Percentiles rank a stretch among this genome's conserved stretches.
These are phyloP conservation scores for Myotis yumanensis DNA, from an alignment of 2,113 vertebrate genomes.

Conservation along the genomic window DNA sequence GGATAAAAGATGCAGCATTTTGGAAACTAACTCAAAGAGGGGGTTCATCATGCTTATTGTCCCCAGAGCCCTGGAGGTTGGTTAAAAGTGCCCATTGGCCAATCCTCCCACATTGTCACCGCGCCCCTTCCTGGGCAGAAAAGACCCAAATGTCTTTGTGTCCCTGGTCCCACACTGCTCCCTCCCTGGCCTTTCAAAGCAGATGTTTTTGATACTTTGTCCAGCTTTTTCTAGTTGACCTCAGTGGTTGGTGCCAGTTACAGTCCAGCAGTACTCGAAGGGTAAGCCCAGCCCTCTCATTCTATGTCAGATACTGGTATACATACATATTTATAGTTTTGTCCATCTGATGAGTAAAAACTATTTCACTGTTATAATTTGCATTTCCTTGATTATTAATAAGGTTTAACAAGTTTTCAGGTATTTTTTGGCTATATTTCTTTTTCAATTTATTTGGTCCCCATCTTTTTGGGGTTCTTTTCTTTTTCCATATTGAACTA, in stretches of 20 bases:
- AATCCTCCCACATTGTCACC: background rate
- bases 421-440: background rate
- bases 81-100: background rate
- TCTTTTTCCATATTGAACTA: background rate
- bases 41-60: background rate
- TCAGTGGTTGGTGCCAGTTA: background rate
- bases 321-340: background rate
- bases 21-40: background rate
- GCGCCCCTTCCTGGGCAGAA: background rate
- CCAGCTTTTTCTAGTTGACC: background rate
- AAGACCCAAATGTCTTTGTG: background rate
- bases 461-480: background rate
- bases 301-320: background rate
- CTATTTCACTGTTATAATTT: background rate
- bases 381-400: background rate
- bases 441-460: background rate
- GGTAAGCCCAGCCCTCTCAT: background rate
- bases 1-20: background rate
- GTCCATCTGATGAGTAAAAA: background rate
- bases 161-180: background rate
- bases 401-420: background rate
- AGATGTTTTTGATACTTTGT: background rate
- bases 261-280: background rate
- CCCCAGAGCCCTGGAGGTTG: background rate
- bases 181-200: background rate